A percentile compares a stretch with the other conserved stretches of the same genome.
phyloP scores from a whole-genome alignment of 2,797 vertebrate species.

The Craterocephalus amniculus region DNA sequence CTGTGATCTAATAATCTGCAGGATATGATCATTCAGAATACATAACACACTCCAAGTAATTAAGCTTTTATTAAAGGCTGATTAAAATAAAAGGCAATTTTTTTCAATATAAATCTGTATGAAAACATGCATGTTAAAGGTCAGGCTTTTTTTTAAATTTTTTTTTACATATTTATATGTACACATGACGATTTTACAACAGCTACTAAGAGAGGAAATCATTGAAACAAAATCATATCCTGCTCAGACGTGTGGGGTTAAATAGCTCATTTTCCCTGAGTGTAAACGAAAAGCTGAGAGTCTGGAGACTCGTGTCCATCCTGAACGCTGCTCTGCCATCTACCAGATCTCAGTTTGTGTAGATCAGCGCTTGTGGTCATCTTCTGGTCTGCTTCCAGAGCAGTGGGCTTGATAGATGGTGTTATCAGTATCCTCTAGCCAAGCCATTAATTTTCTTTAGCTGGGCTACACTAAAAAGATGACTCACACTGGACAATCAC shows the following conservation, averaged over 20 bases:
- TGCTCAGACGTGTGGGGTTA: constrained; percentile 23
- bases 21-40: constrained; percentile 19
- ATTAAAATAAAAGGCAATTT: constrained; percentile 47
- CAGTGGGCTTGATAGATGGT: constrained; percentile 44
- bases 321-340: background rate
- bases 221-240: constrained; percentile 29
- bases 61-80: constrained; percentile 58
- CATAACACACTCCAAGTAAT: constrained; percentile 15
- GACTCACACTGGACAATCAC: constrained; percentile 61
- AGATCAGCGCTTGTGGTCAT: constrained; percentile 18
- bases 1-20: background rate
- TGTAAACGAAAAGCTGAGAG: constrained; percentile 50
- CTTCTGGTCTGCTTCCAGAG: constrained; percentile 24
- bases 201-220: constrained; percentile 45
- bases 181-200: constrained; percentile 67
- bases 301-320: constrained; percentile 7
- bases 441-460: constrained; percentile 56
- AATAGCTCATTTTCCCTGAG: constrained; percentile 73
- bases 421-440: constrained; percentile 35
- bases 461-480: constrained; percentile 51
- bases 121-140: constrained; percentile 55
- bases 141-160: constrained; percentile 1
- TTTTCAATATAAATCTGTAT: constrained; percentile 64
- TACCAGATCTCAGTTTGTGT: constrained; percentile 10
- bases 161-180: constrained; percentile 71